phyloP scores from a whole-genome alignment of 2,797 vertebrate species.

The Megaceryle alcyon region DNA sequence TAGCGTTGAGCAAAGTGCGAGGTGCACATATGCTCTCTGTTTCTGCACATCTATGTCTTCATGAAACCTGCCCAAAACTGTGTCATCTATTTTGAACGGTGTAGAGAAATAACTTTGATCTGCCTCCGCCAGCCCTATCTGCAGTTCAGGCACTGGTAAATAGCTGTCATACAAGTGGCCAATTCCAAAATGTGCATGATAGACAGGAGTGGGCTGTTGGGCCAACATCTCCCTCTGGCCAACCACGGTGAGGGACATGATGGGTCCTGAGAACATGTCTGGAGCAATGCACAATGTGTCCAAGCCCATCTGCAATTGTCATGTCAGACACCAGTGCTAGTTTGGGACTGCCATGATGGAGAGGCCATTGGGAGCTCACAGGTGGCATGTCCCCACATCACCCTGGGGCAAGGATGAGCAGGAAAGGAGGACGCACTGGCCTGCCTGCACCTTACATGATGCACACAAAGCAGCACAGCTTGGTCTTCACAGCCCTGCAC shows the following conservation, averaged over 20 bases:
- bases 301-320: not conserved
- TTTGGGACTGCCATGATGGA: not conserved
- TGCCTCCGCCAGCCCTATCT: constrained; percentile 17
- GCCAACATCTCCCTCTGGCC: fast-evolving
- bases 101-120: constrained; percentile 13
- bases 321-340: fast-evolving
- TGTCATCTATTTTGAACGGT: constrained; percentile 56
- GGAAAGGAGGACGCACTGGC: constrained; percentile 5
- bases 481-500: not conserved
- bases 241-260: fast-evolving
- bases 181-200: not conserved
- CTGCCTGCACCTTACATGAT: not conserved
- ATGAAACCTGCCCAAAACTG: constrained; percentile 37
- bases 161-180: not conserved
- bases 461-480: not conserved
- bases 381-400: fast-evolving
- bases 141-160: not conserved
- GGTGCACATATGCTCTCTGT: constrained; percentile 61
- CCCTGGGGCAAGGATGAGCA: not conserved
- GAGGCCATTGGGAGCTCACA: not conserved
- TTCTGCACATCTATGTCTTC: constrained; percentile 23
- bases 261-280: not conserved
- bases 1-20: constrained; percentile 28
- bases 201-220: not conserved
- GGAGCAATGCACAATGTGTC: not conserved